Percentiles rank a stretch among this genome's conserved stretches.
Conservation (phyloP, 2,888 invertebrate species). For the Seira sanloemensis region DNA sequence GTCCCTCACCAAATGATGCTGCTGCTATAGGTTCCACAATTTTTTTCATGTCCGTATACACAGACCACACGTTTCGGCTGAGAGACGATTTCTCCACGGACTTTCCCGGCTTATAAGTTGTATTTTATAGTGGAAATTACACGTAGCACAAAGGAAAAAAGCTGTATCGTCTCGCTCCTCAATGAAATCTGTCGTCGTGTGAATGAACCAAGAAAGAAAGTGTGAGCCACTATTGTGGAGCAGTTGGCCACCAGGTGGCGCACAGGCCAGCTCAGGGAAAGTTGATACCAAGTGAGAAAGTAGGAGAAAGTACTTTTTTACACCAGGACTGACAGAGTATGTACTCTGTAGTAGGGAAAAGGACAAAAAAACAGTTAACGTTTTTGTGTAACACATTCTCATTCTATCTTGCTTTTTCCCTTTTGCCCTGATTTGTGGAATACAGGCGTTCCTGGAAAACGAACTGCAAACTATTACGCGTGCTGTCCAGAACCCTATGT, state of each 20-base stretch:
- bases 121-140: too few species aligned
- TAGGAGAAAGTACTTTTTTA: neutral
- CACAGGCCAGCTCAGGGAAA: neutral
- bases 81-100: too few species aligned
- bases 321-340: neutral
- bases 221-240: neutral
- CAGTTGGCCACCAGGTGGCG: neutral
- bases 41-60: too few species aligned
- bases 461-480: constrained; percentile 91
- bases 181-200: constrained; percentile 7
- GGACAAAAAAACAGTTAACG: neutral
- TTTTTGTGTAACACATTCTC: constrained; percentile 47
- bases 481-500: constrained; percentile 78
- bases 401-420: constrained; percentile 31
- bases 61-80: too few species aligned
- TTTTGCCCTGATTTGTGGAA: neutral
- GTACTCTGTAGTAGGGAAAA: neutral
- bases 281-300: neutral
- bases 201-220: neutral
- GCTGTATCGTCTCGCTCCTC: too few species aligned
- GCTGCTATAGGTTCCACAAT: too few species aligned
- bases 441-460: constrained; percentile 91
- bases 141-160: too few species aligned
- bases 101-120: too few species aligned
- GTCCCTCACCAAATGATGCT: too few species aligned